Base-by-base conservation (phyloP, 2,797 vertebrate genomes). In the Coregonus sp. region DNA sequence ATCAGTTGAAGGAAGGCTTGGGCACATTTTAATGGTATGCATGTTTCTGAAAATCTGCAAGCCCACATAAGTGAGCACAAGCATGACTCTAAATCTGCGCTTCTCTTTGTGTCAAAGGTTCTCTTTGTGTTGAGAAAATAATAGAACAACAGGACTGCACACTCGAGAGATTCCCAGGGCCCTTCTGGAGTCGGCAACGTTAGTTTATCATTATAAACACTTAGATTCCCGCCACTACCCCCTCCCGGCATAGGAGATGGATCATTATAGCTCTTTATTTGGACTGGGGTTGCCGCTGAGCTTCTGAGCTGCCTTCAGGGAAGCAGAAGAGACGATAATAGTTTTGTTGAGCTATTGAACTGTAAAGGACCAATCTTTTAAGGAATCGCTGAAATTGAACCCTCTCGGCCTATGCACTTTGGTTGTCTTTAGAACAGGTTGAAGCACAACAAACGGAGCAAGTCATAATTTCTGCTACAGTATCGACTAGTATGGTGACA, bases 131-230 rank as follows among this genome's bases (percentile, higher is more conserved):
- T 78, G 72, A 73, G 73, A 74, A 86, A 81, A 81, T 74, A 75
- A 59, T 83, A 86, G 86, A 88, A 83, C 84, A 85, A 84, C 80
- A 86, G 88, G 85, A 80, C 77, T 77, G 74, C 47, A 40, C 76
- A 84, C 86, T 87, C 84, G 6, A 80, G 90, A 90, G 89, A 88
- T 35, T 88, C 70, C 20, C 85, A 80, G 81, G 86, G 81, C 47
- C 85, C 84, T 85, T 83, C 79, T 81, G 74, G 86, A 88, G 87
- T 80, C 84, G 84, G 74, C 81, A 81, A 72, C 80, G 86, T 83
- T 82, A 77, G 77, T 93, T 92, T 88, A 88, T 89, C 89, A 90
- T 91, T 91, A 89, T 84, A 89, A 88, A 91, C 82, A 87, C 87
- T 92, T 89, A 88, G 77, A 78, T 88, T 84, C 75, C 78, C 77